phyloP scores from a whole-genome alignment of 2,888 invertebrate species.

The Drosophila quasianomalipes region DNA sequence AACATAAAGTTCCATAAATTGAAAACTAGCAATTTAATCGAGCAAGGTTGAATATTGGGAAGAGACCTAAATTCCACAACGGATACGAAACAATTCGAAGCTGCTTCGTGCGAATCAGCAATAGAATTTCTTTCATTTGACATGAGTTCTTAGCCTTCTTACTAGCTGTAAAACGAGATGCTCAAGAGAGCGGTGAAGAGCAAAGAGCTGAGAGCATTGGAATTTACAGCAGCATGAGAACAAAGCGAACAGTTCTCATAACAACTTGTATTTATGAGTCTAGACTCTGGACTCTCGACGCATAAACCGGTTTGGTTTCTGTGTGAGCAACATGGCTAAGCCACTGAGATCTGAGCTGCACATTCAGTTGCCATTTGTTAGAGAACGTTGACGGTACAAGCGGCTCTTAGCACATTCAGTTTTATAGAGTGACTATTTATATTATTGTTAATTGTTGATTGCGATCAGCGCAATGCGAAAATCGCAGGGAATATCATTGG shows the following conservation, averaged over 20 bases:
- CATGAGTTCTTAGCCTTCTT: neutral
- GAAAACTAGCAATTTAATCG: neutral
- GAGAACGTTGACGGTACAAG: conserved; percentile 29
- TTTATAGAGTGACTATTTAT: neutral
- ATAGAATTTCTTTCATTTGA: conserved; percentile 7
- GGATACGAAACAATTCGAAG: neutral
- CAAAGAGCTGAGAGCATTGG: conserved; percentile 24
- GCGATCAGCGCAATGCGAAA: conserved; percentile 60
- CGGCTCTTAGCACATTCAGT: conserved; percentile 7
- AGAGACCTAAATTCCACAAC: neutral
- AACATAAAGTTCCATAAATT: neutral
- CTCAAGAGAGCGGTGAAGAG: conserved; percentile 36
- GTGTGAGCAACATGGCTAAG: conserved; percentile 18
- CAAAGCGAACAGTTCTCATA: neutral
- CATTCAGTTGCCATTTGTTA: conserved; percentile 47
- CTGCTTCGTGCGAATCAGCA: conserved; percentile 7
- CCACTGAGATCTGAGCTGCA: conserved; percentile 27
- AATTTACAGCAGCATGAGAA: conserved; percentile 40
- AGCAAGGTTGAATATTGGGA: neutral
- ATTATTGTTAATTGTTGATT: conserved; percentile 5
- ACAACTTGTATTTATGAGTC: conserved; percentile 7
- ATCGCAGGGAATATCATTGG: conserved; percentile 56
- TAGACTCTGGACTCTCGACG: conserved; percentile 1
- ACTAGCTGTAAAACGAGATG: conserved; percentile 25
- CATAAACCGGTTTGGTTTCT: conserved; percentile 45